Conservation (phyloP, 2,797 vertebrate species). For the Macroramphosus scolopax region DNA sequence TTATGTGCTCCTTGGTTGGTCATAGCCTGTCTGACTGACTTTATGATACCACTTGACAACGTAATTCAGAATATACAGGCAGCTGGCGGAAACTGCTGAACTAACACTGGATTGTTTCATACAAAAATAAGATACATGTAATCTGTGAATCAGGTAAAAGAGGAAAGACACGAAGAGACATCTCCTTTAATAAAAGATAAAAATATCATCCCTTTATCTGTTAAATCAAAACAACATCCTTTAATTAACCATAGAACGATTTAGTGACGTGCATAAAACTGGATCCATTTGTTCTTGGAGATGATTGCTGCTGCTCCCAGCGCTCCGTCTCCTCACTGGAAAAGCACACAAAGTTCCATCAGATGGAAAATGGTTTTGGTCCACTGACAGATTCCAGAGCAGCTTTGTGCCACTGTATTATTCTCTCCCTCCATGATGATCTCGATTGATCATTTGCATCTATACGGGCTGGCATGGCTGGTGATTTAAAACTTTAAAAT, state of each 20-base stretch:
- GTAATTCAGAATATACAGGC: no score
- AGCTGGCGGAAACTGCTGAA: conserved; percentile 1
- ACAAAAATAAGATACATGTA: conserved; percentile 4
- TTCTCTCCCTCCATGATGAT: no score
- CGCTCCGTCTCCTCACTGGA: conserved; percentile 22
- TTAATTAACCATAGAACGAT: no score
- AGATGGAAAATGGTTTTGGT: conserved; percentile 40
- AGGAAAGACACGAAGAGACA: not conserved
- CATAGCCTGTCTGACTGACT: no score
- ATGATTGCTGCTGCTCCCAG: conserved; percentile 29
- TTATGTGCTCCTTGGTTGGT: no score
- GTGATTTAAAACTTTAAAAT: no score
- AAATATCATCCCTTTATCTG: no score
- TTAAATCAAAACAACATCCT: no score
- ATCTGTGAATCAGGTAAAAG: conserved; percentile 9
- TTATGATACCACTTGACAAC: no score
- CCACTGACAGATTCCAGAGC: conserved; percentile 31
- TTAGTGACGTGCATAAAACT: conserved; percentile 21
- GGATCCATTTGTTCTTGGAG: conserved; percentile 37
- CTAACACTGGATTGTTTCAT: not conserved
- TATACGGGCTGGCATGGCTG: no score
- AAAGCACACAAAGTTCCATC: conserved; percentile 25
- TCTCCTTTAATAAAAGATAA: conserved; percentile 20
- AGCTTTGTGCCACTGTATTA: no score
- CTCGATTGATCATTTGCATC: no score